These are phyloP conservation scores for Drosophila mayri DNA, from an alignment of 1,140 invertebrate genomes.

Conservation along the genomic window DNA sequence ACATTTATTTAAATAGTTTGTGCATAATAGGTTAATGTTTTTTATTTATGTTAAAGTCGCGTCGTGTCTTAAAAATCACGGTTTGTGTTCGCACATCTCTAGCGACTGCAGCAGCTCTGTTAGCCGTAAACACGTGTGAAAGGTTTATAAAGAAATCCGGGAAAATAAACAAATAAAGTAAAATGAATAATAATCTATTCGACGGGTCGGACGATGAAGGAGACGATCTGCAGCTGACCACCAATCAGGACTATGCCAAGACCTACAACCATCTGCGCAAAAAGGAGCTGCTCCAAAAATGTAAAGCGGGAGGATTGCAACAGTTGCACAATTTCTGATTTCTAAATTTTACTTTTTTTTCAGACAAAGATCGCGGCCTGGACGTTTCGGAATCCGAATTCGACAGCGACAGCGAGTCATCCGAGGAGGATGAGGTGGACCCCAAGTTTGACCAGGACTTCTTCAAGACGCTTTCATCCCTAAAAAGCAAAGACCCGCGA, in stretches of 20 bases:
- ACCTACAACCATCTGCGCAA: constrained; percentile 92
- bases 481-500: constrained; percentile 95
- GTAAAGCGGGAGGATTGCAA: constrained; percentile 85
- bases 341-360: constrained; percentile 14
- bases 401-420: constrained; percentile 85
- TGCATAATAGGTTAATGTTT: too few relatives aligned
- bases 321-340: neutral
- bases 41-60: neutral
- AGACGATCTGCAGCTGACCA: constrained; percentile 87
- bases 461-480: constrained; percentile 92
- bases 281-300: constrained; percentile 94
- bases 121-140: constrained; percentile 34
- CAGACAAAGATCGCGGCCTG: constrained; percentile 92
- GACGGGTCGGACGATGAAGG: constrained; percentile 74
- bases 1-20: neutral
- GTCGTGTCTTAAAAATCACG: neutral
- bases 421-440: constrained; percentile 88
- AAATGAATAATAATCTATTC: constrained; percentile 75
- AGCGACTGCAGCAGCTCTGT: constrained; percentile 3
- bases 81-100: constrained; percentile 4
- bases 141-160: neutral
- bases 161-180: constrained; percentile 14
- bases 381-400: constrained; percentile 85
- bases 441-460: constrained; percentile 93
- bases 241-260: constrained; percentile 92